A percentile compares a stretch with the other conserved stretches of the same genome.
phyloP scores from a whole-genome alignment of 1,140 invertebrate species.

The Meloidogyne floridensis region DNA sequence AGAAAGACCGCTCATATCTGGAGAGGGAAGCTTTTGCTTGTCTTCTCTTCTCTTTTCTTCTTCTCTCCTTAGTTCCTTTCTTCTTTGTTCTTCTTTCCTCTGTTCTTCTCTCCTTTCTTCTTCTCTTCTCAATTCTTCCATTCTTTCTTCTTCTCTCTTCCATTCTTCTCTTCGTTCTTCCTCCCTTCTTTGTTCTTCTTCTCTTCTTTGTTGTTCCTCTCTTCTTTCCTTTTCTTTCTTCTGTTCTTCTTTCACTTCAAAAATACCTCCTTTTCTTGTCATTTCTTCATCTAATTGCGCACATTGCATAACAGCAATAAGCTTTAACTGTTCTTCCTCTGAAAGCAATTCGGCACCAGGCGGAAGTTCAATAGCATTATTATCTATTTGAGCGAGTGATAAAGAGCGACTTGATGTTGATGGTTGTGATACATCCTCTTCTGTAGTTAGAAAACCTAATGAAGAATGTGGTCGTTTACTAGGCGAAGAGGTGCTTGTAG shows the following conservation, averaged over 20 bases:
- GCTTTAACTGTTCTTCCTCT: slow-evolving; percentile 60
- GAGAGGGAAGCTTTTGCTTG: not conserved
- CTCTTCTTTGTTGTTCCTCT: not conserved
- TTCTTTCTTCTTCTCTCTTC: no score
- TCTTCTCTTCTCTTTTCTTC: no score
- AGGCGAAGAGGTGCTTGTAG: not conserved
- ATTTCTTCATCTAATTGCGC: slow-evolving; percentile 55
- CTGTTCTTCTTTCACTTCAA: not conserved
- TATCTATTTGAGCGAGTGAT: not conserved
- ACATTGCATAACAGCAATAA: slow-evolving; percentile 64
- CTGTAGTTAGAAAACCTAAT: slow-evolving; percentile 17
- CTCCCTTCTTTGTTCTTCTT: no score
- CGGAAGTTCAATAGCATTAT: slow-evolving; percentile 35
- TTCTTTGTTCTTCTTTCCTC: no score
- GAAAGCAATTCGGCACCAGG: slow-evolving; percentile 63
- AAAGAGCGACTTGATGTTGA: not conserved
- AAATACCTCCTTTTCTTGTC: not conserved
- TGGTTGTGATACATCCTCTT: not conserved
- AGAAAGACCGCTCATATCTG: slow-evolving; percentile 43
- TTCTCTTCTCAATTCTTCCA: not conserved
- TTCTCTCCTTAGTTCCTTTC: no score
- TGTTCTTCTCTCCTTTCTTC: not conserved
- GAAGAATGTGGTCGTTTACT: slow-evolving; percentile 33
- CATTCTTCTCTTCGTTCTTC: no score
- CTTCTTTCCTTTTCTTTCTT: not conserved